These are phyloP conservation scores for Piaya cayana DNA, from an alignment of 2,113 vertebrate species.

Conservation along the genomic window DNA sequence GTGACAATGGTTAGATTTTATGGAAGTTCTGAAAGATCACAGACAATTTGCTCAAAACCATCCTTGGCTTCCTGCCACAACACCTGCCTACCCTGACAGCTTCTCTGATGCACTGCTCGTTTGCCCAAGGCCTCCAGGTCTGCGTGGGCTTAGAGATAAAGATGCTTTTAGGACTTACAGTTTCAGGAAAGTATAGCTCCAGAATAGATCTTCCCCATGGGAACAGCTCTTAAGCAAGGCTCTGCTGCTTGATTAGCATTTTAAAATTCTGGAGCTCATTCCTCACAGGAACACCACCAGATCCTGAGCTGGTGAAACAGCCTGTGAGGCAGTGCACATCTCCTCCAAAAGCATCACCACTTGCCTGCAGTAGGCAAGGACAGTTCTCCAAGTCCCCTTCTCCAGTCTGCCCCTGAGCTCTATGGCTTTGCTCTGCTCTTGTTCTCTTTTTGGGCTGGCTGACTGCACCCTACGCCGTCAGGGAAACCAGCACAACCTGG, in stretches of 20 bases:
- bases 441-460: neutral
- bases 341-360: neutral
- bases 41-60: neutral
- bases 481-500: neutral
- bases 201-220: constrained; percentile 39
- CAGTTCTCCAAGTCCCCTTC: neutral
- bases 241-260: constrained; percentile 25
- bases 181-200: neutral
- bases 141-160: constrained; percentile 29
- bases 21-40: neutral
- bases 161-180: neutral
- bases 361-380: neutral
- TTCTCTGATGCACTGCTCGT: neutral
- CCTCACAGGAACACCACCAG: neutral
- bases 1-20: neutral
- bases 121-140: constrained; percentile 5
- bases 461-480: rapidly evolving
- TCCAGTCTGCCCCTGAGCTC: neutral
- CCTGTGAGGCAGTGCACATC: neutral
- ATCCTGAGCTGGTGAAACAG: neutral
- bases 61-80: neutral
- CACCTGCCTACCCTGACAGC: neutral
- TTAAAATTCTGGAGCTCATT: neutral
- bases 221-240: neutral
- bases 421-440: neutral